Conservation (phyloP, 2,888 invertebrate species). For the Synanthedon formicaeformis region DNA sequence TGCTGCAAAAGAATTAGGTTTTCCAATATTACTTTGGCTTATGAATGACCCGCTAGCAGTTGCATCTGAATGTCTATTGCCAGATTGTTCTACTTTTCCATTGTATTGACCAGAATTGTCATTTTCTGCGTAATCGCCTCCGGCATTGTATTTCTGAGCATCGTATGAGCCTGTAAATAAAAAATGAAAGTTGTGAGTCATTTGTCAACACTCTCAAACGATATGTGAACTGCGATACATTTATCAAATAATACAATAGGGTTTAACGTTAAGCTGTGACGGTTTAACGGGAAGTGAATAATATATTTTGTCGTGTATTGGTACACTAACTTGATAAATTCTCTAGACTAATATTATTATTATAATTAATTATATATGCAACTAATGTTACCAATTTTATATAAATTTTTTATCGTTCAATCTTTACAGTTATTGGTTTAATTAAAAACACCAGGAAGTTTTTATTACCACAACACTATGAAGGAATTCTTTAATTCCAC, state of each 20-base stretch:
- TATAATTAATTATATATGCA: too few relatives aligned
- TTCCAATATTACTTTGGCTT: constrained; percentile 30
- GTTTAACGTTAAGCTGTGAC: constrained; percentile 10
- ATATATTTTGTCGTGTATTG: too few relatives aligned
- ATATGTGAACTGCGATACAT: constrained; percentile 39
- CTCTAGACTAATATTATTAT: too few relatives aligned
- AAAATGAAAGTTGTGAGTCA: constrained; percentile 58
- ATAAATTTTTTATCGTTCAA: too few relatives aligned
- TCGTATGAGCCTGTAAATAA: constrained; percentile 64
- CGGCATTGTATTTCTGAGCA: constrained; percentile 53
- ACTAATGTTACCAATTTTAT: too few relatives aligned
- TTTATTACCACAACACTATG: too few relatives aligned
- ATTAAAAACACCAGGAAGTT: too few relatives aligned
- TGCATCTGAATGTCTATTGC: constrained; percentile 26
- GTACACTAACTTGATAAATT: too few relatives aligned
- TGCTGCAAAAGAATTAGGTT: constrained; percentile 1
- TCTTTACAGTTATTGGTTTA: too few relatives aligned
- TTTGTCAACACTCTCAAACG: constrained; percentile 43
- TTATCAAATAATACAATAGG: constrained; percentile 43
- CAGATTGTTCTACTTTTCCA: constrained; percentile 29
- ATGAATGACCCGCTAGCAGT: constrained; percentile 30
- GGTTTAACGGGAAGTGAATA: not conserved
- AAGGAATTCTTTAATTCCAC: too few relatives aligned
- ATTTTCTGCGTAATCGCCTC: constrained; percentile 41
- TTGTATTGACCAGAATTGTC: constrained; percentile 30